phyloP scores from a whole-genome alignment of 2,888 invertebrate species.

The Metalampra italica region DNA sequence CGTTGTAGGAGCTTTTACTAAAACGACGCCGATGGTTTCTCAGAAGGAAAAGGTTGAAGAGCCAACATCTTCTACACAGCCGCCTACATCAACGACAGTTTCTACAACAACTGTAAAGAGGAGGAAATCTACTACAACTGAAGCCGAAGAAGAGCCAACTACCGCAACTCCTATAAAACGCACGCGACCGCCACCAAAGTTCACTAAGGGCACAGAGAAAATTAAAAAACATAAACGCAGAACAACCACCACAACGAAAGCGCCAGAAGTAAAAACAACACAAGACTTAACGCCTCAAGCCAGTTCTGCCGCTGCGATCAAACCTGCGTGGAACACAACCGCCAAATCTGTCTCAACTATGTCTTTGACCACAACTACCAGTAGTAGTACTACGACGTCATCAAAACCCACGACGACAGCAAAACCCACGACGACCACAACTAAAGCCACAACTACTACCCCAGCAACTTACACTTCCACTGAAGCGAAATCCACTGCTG shows the following conservation, averaged over 20 bases:
- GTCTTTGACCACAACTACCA: constrained; percentile 24
- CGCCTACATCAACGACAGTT: constrained; percentile 25
- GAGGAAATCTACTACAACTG: constrained; percentile 28
- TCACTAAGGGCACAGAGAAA: constrained; percentile 49
- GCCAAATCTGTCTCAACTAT: constrained; percentile 22
- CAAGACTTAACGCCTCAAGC: constrained; percentile 57
- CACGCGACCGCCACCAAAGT: constrained; percentile 62
- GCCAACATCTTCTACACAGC: constrained; percentile 29
- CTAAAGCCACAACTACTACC: constrained; percentile 18
- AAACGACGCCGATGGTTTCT: constrained; percentile 62
- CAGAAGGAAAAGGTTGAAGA: constrained; percentile 31
- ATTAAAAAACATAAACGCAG: constrained; percentile 61
- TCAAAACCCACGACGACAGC: constrained; percentile 24
- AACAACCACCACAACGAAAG: constrained; percentile 42
- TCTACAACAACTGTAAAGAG: constrained; percentile 18
- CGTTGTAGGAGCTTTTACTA: constrained; percentile 55
- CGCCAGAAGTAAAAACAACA: constrained; percentile 36
- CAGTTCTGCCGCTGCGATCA: constrained; percentile 47
- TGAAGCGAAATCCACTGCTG: neutral
- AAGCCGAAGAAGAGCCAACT: constrained; percentile 19
- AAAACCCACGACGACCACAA: constrained; percentile 23
- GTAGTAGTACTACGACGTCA: constrained; percentile 16
- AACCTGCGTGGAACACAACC: constrained; percentile 27
- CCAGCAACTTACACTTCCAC: neutral
- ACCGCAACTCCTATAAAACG: constrained; percentile 47